Evolutionary conservation across 2,113 vertebrate species (phyloP), one percentile per base, ranked within the genome.

Genomic region (Albula glossodonta): DNA sequence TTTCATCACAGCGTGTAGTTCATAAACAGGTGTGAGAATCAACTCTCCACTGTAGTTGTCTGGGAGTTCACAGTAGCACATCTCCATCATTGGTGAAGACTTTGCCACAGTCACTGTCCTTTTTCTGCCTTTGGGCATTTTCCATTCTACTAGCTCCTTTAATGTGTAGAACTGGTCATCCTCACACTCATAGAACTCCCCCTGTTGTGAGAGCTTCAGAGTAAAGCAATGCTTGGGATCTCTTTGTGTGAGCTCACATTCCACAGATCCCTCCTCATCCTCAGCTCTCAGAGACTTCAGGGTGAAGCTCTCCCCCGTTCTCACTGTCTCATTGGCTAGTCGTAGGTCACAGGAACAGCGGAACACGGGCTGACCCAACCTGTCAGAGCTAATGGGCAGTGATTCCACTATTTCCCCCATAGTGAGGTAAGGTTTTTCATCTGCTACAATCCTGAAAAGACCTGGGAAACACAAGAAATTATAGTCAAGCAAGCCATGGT

Each of bases 121-220:
- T 2, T 87, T 93, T 88, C 96, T 94, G 84, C 91, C 92, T 85
- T 93, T 97, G 0, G 96, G 92, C 74, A 97, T 96, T 92, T 96
- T 97, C 96, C 96, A 97, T 81, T 96, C 93, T 0, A 95, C 92
- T 70, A 97, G 94, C 85, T 97, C 96, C 88, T 95, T 95, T 19
- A 97, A 88, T 2, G 96, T 97, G 86, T 97, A 97, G 82, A 96
- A 95, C 88, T 93, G 94, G 78, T 97, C 94, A 88, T 97, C 96
- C 87, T 96, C 93, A 78, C 95, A 96, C 84, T 97, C 96, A 0
- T 93, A 96, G 86, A 97, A 97, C 70, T 93, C 88, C 86, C 97
- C 96, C 90, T 95, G 86, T 92, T 93, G 94, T 0, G 94, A 95
- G 83, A 96, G 13, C 25, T 94, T 92, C 80, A 97, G 89, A 7